Base-by-base conservation (phyloP, 2,888 invertebrate species). In the Megamerina dolium region DNA sequence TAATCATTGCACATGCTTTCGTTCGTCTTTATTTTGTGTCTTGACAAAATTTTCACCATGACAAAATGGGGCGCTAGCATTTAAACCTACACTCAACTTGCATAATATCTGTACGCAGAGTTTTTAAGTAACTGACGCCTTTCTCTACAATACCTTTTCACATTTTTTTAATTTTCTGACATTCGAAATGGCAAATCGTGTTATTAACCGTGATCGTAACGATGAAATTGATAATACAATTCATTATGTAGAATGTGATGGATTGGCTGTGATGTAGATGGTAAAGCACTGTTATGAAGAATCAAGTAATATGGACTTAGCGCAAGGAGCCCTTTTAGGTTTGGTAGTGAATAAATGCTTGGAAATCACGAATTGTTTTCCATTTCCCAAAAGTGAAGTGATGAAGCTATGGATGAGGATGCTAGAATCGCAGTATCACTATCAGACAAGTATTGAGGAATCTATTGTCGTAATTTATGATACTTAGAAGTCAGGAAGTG, bases 221-320 rank as follows among this genome's bases (percentile, higher is more conserved):
- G 66, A 66, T 55, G 72, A 72, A 43, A 57, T 57, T 23, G 72
- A 72, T 51, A 70, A 60, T 54, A 68, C 72, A 44, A 88, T 89
- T 59, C 82, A 83, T 64, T 88, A 87, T 71, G 94, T 95, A 39
- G 94, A 94, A 75, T 89, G 92, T 66, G 94, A 95, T 78, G 94
- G 94, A 55, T 76, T 92, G 92, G 95, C 95, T 59, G 89, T 91
- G 41, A 87, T 96, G 87, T 96, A 96, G 79, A 94, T 97, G 70
- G 87, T 95, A 27, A 96, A 96, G 67, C 96, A 97, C 73, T 95
- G 95, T 74, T 94, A 96, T 76, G 96, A 96, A 74, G 96, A 96
- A 70, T 88, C 92, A 37, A 89, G 90, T 57, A 92, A 92, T 61
- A 88, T 93, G 81, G 95, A 95, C 64, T 85, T 94, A 59, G 94